Conservation (phyloP, 2,113 vertebrate species). For the Cebus imitator region DNA sequence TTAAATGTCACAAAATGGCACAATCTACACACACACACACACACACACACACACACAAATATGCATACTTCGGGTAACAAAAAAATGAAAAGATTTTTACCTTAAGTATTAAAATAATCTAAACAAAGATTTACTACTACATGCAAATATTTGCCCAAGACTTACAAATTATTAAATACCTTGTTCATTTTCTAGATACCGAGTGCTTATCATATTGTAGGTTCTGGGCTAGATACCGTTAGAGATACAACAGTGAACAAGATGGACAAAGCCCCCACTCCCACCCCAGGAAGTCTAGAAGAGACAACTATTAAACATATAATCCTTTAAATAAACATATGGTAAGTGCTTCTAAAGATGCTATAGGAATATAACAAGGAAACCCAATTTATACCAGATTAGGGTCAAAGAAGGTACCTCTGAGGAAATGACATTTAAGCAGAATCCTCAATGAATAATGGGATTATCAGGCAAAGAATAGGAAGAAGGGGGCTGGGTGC, state of each 20-base stretch:
- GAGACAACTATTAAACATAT: not conserved
- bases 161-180: slow-evolving; percentile 6
- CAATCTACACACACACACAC: not conserved
- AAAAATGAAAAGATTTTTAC: slow-evolving; percentile 6
- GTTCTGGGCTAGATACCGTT: not conserved
- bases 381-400: not conserved
- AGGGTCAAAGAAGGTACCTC: not conserved
- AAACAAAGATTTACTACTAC: not conserved
- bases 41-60: no score
- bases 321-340: slow-evolving; percentile 6
- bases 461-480: not conserved
- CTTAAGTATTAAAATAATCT: slow-evolving; percentile 51
- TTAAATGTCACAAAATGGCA: slow-evolving; percentile 16
- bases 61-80: not conserved
- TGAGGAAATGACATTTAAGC: not conserved
- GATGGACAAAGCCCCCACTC: not conserved
- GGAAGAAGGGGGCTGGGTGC: not conserved
- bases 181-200: not conserved
- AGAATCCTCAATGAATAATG: not conserved
- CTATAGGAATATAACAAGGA: not conserved
- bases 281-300: not conserved
- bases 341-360: not conserved
- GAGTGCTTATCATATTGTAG: not conserved
- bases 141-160: slow-evolving; percentile 5
- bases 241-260: not conserved